phyloP scores from a whole-genome alignment of 2,797 vertebrate species.

The Poecilia wingei region DNA sequence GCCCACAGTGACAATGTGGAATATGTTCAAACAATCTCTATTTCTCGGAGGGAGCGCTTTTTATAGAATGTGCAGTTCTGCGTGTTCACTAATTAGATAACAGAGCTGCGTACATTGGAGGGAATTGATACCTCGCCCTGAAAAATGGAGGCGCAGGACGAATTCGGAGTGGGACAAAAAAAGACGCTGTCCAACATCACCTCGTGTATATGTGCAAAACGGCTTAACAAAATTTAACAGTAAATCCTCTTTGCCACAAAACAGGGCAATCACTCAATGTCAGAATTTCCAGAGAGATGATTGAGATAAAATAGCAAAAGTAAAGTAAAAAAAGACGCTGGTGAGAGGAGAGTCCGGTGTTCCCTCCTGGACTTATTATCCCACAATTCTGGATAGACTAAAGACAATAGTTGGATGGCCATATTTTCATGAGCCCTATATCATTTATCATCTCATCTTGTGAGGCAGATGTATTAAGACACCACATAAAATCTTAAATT shows the following conservation, averaged over 20 bases:
- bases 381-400: neutral
- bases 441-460: neutral
- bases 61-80: constrained; percentile 33
- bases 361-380: neutral
- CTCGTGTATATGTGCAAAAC: neutral
- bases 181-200: neutral
- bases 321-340: neutral
- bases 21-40: constrained; percentile 55
- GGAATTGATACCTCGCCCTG: neutral
- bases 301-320: neutral
- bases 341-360: neutral
- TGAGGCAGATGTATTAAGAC: neutral
- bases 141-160: constrained; percentile 7
- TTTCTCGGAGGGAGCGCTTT: constrained; percentile 48
- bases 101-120: constrained; percentile 4
- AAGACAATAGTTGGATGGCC: neutral
- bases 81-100: constrained; percentile 51
- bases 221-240: neutral
- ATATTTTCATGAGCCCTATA: neutral
- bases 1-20: constrained; percentile 40
- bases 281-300: neutral
- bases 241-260: neutral
- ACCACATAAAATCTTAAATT: neutral
- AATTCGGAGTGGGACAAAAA: constrained; percentile 10
- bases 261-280: neutral